phyloP scores from a whole-genome alignment of 2,797 vertebrate genomes.

The Oceanodroma leucorhoa region DNA sequence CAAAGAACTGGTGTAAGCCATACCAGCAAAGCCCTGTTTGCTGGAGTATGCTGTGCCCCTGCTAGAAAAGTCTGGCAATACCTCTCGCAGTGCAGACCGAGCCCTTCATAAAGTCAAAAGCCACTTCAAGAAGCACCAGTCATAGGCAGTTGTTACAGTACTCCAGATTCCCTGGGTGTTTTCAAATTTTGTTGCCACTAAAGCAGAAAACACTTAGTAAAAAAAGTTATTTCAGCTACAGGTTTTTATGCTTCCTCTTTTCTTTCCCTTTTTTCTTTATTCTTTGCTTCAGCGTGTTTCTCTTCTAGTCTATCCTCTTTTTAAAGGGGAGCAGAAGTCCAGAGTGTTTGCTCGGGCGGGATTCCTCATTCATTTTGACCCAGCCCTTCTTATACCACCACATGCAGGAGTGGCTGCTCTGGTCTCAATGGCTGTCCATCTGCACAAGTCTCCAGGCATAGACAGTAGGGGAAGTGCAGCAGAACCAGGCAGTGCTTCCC shows the following conservation, averaged over 20 bases:
- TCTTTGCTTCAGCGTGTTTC: not conserved
- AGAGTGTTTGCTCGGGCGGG: not conserved
- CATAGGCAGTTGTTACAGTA: not conserved
- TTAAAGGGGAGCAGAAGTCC: not conserved
- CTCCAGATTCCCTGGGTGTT: not conserved
- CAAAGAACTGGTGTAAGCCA: not conserved
- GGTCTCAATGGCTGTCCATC: fast-evolving
- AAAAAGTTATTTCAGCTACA: not conserved
- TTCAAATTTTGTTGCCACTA: not conserved
- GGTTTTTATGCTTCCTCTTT: not conserved
- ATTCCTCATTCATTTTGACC: not conserved
- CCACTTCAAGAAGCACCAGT: not conserved
- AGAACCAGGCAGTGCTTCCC: not conserved
- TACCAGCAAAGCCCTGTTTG: not conserved
- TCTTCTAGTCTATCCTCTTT: not conserved
- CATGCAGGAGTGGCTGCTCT: fast-evolving
- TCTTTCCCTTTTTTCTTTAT: not conserved
- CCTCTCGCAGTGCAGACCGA: not conserved
- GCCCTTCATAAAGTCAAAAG: not conserved
- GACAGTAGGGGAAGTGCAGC: not conserved
- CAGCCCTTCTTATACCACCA: not conserved
- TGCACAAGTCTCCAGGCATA: not conserved
- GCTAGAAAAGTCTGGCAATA: not conserved
- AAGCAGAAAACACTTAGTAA: not conserved
- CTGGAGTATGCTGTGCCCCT: not conserved